Conservation (phyloP, 2,888 invertebrate genomes). For the Spicauda simplicius region DNA sequence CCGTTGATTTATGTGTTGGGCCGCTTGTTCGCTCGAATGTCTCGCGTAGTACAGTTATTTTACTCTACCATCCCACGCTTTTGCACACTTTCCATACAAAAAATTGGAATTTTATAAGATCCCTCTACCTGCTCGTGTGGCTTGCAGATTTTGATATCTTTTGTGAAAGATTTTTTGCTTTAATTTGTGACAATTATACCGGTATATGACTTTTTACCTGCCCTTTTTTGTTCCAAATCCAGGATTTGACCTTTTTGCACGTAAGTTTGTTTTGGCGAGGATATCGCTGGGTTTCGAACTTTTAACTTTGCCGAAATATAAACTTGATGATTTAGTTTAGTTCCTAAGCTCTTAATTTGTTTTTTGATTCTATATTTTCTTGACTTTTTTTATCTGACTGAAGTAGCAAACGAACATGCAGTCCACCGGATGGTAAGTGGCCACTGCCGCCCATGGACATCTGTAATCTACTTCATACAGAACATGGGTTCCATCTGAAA, state of each 20-base stretch:
- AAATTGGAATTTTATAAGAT: slow-evolving; percentile 66
- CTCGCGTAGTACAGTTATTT: slow-evolving; percentile 75
- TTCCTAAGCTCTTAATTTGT: no score
- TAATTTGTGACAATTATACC: slow-evolving; percentile 85
- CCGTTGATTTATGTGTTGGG: slow-evolving; percentile 40
- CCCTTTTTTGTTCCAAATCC: slow-evolving; percentile 68
- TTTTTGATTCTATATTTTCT: no score
- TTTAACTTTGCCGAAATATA: not conserved
- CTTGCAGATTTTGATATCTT: slow-evolving; percentile 84
- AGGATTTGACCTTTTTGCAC: slow-evolving; percentile 73
- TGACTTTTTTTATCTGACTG: no score
- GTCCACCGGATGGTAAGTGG: no score
- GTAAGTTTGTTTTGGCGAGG: slow-evolving; percentile 72
- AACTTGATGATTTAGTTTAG: not conserved
- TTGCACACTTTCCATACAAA: slow-evolving; percentile 76
- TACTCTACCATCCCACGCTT: slow-evolving; percentile 78
- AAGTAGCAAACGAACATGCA: no score
- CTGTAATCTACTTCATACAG: no score
- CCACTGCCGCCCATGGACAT: no score
- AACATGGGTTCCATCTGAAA: no score
- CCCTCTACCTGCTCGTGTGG: slow-evolving; percentile 83
- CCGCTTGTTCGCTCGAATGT: slow-evolving; percentile 49
- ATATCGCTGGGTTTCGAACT: slow-evolving; percentile 53
- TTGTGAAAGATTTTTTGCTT: slow-evolving; percentile 80
- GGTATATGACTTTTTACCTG: slow-evolving; percentile 85